Percentiles rank a stretch among this genome's conserved stretches.
phyloP scores from a whole-genome alignment of 2,113 vertebrate genomes.

The Prionailurus bengalensis region DNA sequence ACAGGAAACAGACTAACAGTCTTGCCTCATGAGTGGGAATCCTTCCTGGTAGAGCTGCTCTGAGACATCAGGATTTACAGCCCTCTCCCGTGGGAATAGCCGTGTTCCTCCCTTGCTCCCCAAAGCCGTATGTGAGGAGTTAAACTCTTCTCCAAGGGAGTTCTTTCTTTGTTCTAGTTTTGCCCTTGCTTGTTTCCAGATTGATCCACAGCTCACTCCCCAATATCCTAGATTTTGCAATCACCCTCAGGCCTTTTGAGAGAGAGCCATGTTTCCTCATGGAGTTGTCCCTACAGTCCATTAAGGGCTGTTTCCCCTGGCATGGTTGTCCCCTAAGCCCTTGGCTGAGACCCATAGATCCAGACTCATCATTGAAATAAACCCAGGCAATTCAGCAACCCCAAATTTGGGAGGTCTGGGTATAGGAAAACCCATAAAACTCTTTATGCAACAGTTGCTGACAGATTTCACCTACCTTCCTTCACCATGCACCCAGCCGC shows the following conservation, averaged over 20 bases:
- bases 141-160: neutral
- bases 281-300: conserved; percentile 32
- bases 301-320: conserved; percentile 16
- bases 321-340: neutral
- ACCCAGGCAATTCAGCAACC: neutral
- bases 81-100: neutral
- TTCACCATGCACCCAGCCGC: neutral
- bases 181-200: conserved; percentile 66
- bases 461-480: conserved; percentile 32
- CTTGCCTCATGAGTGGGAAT: neutral
- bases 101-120: neutral
- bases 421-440: conserved; percentile 61
- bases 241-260: conserved; percentile 5
- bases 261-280: conserved; percentile 55
- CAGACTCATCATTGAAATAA: conserved; percentile 22
- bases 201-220: neutral
- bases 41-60: neutral
- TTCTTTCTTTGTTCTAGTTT: conserved; percentile 23
- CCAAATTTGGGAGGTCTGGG: conserved; percentile 55
- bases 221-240: conserved; percentile 58
- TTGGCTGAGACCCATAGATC: neutral
- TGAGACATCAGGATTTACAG: neutral
- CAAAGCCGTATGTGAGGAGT: neutral
- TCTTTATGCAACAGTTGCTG: conserved; percentile 35
- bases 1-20: neutral